phyloP scores from a whole-genome alignment of 2,797 vertebrate genomes.

The Sebastes minor region DNA sequence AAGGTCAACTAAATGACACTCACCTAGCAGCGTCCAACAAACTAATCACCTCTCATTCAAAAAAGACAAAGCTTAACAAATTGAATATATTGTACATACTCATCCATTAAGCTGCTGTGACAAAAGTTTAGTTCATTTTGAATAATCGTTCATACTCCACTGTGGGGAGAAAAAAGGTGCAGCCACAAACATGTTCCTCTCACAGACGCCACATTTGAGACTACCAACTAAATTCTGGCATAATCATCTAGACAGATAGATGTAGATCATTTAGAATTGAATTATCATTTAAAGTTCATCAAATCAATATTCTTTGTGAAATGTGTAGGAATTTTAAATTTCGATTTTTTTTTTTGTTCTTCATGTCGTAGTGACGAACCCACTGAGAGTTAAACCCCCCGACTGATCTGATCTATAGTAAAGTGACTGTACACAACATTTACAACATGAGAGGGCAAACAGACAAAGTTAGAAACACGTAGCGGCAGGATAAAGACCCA shows the following conservation, averaged over 20 bases:
- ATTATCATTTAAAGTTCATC: background rate
- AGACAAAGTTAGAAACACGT: background rate
- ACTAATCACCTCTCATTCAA: constrained; percentile 48
- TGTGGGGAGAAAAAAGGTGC: background rate
- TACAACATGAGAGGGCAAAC: too few species aligned
- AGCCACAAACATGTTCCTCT: background rate
- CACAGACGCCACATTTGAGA: background rate
- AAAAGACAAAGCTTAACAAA: constrained; percentile 32
- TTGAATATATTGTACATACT: background rate
- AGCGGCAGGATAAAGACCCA: background rate
- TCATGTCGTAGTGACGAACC: too few species aligned
- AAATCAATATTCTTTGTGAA: background rate
- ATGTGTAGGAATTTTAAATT: background rate
- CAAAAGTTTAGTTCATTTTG: background rate
- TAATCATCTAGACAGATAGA: background rate
- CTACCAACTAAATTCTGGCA: background rate
- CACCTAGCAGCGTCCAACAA: background rate
- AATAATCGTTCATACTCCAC: background rate
- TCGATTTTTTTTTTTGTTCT: too few species aligned
- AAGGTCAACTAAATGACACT: constrained; percentile 65
- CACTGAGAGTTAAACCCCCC: too few species aligned
- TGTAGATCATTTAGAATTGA: background rate
- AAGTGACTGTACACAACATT: too few species aligned
- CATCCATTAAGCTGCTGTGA: background rate
- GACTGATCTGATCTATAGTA: too few species aligned